Conservation (phyloP, 53 echinoderm and acorn worm genomes). For the Arbacia lixula region DNA sequence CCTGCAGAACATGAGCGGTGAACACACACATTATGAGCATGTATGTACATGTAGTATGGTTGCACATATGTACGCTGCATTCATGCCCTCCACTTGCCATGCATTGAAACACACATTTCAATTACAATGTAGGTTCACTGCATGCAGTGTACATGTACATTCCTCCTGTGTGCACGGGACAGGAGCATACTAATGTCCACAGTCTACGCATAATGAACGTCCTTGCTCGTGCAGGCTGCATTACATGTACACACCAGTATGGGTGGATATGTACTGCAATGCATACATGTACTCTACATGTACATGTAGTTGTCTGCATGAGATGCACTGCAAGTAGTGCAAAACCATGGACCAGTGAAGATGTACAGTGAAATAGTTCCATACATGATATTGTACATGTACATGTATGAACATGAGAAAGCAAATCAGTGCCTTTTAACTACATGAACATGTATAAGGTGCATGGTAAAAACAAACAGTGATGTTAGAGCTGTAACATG, state of each 20-base stretch:
- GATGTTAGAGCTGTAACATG: too few relatives aligned
- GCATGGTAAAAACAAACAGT: too few relatives aligned
- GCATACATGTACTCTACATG: constrained; percentile 17
- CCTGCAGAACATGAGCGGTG: constrained; percentile 44
- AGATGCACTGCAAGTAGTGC: too few relatives aligned
- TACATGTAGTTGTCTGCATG: too few relatives aligned
- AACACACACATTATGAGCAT: constrained; percentile 35
- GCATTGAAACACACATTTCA: constrained; percentile 39
- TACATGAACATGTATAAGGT: too few relatives aligned
- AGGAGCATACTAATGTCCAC: constrained; percentile 39
- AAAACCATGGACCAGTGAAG: too few relatives aligned
- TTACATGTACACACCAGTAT: neutral
- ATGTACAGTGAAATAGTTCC: too few relatives aligned
- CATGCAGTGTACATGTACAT: constrained; percentile 30
- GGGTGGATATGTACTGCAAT: neutral
- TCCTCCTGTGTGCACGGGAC: constrained; percentile 18
- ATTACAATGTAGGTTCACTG: constrained; percentile 40
- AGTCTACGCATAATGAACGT: constrained; percentile 36
- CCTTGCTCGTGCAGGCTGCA: constrained; percentile 16
- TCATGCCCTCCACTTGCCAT: neutral
- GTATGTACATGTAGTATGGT: neutral
- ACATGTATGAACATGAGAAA: too few relatives aligned
- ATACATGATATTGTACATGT: too few relatives aligned
- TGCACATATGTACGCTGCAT: neutral
- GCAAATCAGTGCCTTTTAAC: too few relatives aligned